Evolutionary conservation across 2,888 invertebrate genomes (phyloP), one percentile per base, ranked within the genome.

Genomic region (Biston stratarius): DNA sequence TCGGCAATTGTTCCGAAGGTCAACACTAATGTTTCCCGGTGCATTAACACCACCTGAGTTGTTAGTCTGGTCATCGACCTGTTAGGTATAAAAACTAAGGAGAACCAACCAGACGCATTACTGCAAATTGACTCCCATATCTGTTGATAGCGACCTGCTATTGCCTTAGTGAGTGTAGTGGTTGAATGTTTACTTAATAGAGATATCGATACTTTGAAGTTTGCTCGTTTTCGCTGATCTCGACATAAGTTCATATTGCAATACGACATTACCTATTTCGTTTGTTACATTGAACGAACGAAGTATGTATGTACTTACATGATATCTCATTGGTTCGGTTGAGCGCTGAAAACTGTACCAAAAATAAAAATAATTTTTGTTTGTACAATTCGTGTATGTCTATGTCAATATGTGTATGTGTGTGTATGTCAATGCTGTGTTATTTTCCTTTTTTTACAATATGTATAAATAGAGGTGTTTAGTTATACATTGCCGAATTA

Each of bases 81-180:
- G 71, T 77, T 53, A 52, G 14, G 59, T 83, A 84, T 89, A 92
- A 92, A 91, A 92, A 91, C 91, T 88, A 86, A 88, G 84, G 83
- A 79, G 87, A 86, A 86, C 87, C 81, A 86, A 86, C 88, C 81
- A 79, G 81, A 77, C 83, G 84, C 83, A 87, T 86, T 87, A 87
- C 88, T 88, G 90, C 91, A 91, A 90, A 91, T 89, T 89, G 89
- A 85, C 83, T 85, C 91, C n/a, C 91, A 88, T 92, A 90, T 90
- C 86, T 82, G 89, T 64, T 78, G 77, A 80, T 81, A 77, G 77
- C 75, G 74, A 69, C 63, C 70, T 64, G 68, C 75, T 73, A 72
- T 69, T 72, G 74, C 73, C 77, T 33, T 69, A 70, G 67, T 77
- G 72, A 73, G 65, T 70, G 49, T 40, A 58, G 61, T 57, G n/a